Evolutionary conservation across 2,888 invertebrate species (phyloP).

Genomic region (Diloba caeruleocephala): DNA sequence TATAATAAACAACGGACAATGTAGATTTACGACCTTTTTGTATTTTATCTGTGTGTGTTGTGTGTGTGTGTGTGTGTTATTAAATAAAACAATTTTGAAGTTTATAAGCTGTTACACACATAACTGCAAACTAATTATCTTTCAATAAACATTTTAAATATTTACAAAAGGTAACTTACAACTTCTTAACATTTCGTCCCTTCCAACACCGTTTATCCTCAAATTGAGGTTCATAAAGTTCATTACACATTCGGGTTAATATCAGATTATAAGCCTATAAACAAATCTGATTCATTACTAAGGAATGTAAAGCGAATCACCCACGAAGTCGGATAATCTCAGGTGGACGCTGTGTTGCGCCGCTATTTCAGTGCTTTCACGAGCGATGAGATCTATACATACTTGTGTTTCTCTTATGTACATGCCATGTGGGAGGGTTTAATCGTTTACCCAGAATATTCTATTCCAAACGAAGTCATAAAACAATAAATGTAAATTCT

Average conservation of each 20-base stretch:
- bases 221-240: not conserved
- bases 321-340: constrained; percentile 67
- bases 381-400: constrained; percentile 37
- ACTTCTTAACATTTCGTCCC: no score
- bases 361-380: constrained; percentile 64
- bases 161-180: no score
- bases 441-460: constrained; percentile 44
- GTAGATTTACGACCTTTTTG: no score
- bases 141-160: no score
- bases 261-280: constrained; percentile 40
- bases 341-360: constrained; percentile 62
- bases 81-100: no score
- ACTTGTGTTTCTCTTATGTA: constrained; percentile 6
- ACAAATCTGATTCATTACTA: constrained; percentile 58
- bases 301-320: constrained; percentile 65
- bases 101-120: no score
- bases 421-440: constrained; percentile 33
- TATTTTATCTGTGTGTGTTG: no score
- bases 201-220: no score
- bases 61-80: no score
- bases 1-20: no score
- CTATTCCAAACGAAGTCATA: constrained; percentile 32
- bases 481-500: constrained; percentile 2
- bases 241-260: constrained; percentile 12
- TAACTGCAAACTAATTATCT: no score